Base-by-base conservation (phyloP, 2,797 vertebrate species). In the Malacoraja senta region DNA sequence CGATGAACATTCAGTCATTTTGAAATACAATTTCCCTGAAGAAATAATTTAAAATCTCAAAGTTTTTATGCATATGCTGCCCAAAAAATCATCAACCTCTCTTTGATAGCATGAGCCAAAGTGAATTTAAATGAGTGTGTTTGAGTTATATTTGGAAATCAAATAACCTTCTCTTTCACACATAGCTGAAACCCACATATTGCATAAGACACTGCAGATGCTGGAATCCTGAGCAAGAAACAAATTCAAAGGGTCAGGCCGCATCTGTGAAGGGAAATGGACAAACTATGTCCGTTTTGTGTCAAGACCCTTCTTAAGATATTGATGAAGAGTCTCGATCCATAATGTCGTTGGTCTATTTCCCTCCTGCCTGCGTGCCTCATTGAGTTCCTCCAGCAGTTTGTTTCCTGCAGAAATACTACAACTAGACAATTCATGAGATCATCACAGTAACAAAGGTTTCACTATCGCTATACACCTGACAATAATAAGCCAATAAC, bases 131-230 rank as follows among this genome's bases (percentile, higher is more conserved):
- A 35, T 21, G 17, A 35, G n/a, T 21, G 15, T 68, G 8, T 24
- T 19, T 84, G 12, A 84, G 26, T 84, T 68, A 88, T 68, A 88
- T 88, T 88, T 88, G 17, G 58, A 88, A 17, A 88, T 65, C n/a
- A 17, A 68, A 68, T 88, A 65, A 68, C 32, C 63, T 88, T 35
- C 1, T 10, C 65, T 32, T 68, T 88, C 29, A 88, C 63, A 88
- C 29, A 88, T 29, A 38, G 63, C 53, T 84, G 53, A 61, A 84
- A 84, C 84, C 35, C 63, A 74, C 44, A 53, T 53, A 53, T 6
- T 53, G 44, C 44, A 53, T 53, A 7, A 53, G 44, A 53, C 44
- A 53, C 44, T 0, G 44, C 44, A 53, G 44, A 53, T 53, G 44
- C 44, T 53, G 44, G 44, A 53, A 53, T 53, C 44, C 44, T 53